phyloP scores from a whole-genome alignment of 2,888 invertebrate genomes.

The Andrena dorsata region DNA sequence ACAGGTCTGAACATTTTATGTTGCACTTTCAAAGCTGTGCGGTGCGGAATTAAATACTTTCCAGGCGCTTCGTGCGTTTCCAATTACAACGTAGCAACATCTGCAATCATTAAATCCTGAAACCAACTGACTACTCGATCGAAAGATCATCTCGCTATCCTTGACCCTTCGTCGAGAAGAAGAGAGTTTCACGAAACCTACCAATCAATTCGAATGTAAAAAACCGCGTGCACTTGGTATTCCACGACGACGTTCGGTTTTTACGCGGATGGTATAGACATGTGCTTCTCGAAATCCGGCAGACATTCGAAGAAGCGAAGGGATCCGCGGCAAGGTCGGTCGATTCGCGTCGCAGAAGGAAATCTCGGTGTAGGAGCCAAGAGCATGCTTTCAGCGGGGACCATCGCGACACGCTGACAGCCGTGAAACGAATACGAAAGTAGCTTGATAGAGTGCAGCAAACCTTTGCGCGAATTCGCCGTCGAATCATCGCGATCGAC shows the following conservation, averaged over 20 bases:
- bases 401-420: constrained; percentile 29
- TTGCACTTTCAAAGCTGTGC: constrained; percentile 58
- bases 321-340: constrained; percentile 23
- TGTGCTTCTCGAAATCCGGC: constrained; percentile 38
- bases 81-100: constrained; percentile 27
- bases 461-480: constrained; percentile 8
- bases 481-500: neutral
- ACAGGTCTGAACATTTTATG: constrained; percentile 70
- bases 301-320: neutral
- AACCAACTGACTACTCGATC: neutral
- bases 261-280: constrained; percentile 14
- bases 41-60: constrained; percentile 60
- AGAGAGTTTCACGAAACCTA: neutral
- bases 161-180: neutral
- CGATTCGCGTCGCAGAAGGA: constrained; percentile 29
- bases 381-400: constrained; percentile 23
- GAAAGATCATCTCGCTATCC: neutral
- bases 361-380: constrained; percentile 36
- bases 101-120: neutral
- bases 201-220: constrained; percentile 7
- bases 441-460: constrained; percentile 7
- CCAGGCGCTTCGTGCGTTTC: constrained; percentile 30
- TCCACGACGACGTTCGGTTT: neutral
- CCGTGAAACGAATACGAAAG: constrained; percentile 56
- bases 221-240: constrained; percentile 24